These are phyloP conservation scores for Sminthurides bifidus DNA, from an alignment of 1,140 invertebrate genomes.

Conservation along the genomic window DNA sequence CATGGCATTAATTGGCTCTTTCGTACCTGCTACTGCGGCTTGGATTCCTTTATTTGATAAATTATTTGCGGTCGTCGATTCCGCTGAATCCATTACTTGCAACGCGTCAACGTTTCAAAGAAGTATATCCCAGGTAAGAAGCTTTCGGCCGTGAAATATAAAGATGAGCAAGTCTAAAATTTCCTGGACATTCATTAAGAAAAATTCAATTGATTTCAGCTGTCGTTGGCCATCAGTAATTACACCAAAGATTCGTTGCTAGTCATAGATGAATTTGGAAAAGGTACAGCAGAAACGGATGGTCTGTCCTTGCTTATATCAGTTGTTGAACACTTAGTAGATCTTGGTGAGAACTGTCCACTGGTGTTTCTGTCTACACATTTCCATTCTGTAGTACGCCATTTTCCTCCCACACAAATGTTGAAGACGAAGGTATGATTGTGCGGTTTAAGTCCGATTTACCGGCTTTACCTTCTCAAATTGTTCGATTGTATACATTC, in stretches of 20 bases:
- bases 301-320: conserved; percentile 56
- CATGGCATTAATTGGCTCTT: conserved; percentile 78
- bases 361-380: conserved; percentile 67
- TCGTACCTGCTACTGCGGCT: conserved; percentile 66
- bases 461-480: too few relatives aligned
- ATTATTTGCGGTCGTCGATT: conserved; percentile 63
- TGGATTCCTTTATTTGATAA: conserved; percentile 49
- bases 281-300: conserved; percentile 66
- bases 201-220: conserved; percentile 40
- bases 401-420: conserved; percentile 41
- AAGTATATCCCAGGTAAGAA: conserved; percentile 62
- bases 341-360: conserved; percentile 47
- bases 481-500: too few relatives aligned
- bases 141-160: conserved; percentile 1
- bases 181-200: not conserved
- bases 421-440: conserved; percentile 45
- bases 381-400: conserved; percentile 50
- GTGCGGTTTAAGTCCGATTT: too few relatives aligned
- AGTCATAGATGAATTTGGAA: conserved; percentile 83
- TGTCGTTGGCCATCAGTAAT: conserved; percentile 53
- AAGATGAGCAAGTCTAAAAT: not conserved
- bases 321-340: conserved; percentile 51
- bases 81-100: conserved; percentile 59
- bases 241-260: conserved; percentile 56
- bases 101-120: conserved; percentile 74